These are phyloP conservation scores for Hyles lineata DNA, from an alignment of 2,888 invertebrate genomes.

Conservation along the genomic window DNA sequence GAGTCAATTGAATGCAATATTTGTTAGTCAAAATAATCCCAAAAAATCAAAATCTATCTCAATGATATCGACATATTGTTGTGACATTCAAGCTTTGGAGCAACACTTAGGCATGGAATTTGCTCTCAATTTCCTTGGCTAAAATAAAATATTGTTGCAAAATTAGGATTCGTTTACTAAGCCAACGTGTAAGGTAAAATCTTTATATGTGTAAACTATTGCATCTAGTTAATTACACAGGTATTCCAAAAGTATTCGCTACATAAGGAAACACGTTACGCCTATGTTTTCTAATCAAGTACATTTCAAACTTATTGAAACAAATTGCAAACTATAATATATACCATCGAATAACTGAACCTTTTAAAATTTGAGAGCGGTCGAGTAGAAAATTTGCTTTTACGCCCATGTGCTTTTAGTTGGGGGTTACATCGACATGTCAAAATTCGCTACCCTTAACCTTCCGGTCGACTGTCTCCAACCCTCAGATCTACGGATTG, in stretches of 20 bases:
- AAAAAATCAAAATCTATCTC: too few species aligned
- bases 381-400: slow-evolving; percentile 12
- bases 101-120: too few species aligned
- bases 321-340: background rate
- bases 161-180: background rate
- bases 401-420: slow-evolving; percentile 14
- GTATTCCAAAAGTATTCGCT: background rate
- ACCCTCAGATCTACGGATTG: background rate
- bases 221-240: background rate
- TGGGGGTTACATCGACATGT: slow-evolving; percentile 3
- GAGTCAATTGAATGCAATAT: too few species aligned
- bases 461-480: slow-evolving; percentile 5
- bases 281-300: background rate
- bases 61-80: too few species aligned
- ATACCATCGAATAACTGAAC: background rate
- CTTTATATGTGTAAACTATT: background rate
- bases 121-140: too few species aligned
- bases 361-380: background rate
- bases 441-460: slow-evolving; percentile 15
- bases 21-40: too few species aligned
- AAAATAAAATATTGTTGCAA: background rate
- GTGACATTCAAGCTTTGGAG: too few species aligned
- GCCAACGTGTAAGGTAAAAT: background rate
- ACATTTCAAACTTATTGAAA: background rate
- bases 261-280: background rate